Conservation (phyloP, 2,113 vertebrate species). For the Taxidea taxus region DNA sequence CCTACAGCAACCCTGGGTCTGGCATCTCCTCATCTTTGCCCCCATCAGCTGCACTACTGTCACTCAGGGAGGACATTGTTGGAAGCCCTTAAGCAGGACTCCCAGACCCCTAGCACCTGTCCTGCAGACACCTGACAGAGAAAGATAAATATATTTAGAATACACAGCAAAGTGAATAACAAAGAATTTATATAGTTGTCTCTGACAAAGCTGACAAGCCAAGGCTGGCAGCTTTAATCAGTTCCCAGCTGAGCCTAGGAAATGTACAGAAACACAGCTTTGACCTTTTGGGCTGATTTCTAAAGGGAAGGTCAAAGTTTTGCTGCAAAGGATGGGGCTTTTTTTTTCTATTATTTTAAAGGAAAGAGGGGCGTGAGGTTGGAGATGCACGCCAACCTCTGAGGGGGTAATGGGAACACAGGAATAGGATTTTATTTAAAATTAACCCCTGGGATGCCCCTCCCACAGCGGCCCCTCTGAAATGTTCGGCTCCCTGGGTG, state of each 20-base stretch:
- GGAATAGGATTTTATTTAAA: slow-evolving; percentile 57
- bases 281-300: slow-evolving; percentile 81
- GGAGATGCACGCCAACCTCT: neutral
- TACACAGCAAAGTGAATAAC: slow-evolving; percentile 78
- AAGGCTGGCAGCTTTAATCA: slow-evolving; percentile 79
- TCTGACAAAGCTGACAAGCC: slow-evolving; percentile 75
- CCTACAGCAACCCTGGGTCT: neutral
- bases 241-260: slow-evolving; percentile 80
- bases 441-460: slow-evolving; percentile 32
- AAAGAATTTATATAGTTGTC: slow-evolving; percentile 79
- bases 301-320: slow-evolving; percentile 80
- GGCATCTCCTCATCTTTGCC: slow-evolving; percentile 55
- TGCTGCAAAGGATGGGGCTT: neutral
- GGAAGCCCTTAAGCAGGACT: slow-evolving; percentile 49
- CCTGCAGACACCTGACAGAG: slow-evolving; percentile 72
- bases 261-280: slow-evolving; percentile 71
- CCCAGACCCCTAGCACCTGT: slow-evolving; percentile 75
- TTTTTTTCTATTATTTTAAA: slow-evolving; percentile 47
- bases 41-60: neutral
- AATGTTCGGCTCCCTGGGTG: neutral
- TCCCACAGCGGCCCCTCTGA: neutral
- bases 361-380: slow-evolving; percentile 48
- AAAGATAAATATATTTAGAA: slow-evolving; percentile 86
- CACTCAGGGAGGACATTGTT: slow-evolving; percentile 63
- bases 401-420: slow-evolving; percentile 46